Conservation (phyloP, 2,888 invertebrate genomes). For the Agonum fuliginosum region DNA sequence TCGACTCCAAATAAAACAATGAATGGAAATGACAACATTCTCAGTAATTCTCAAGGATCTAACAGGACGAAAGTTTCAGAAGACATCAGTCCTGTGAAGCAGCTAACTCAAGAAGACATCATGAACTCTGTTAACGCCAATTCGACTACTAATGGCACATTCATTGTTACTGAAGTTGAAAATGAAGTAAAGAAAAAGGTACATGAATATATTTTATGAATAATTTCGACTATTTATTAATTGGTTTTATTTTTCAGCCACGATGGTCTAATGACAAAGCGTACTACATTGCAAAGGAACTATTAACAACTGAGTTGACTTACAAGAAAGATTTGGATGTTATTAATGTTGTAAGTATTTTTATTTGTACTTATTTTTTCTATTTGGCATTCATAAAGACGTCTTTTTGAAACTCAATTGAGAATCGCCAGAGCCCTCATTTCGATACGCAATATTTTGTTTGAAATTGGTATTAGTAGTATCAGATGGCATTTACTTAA, state of each 20-base stretch:
- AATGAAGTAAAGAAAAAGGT: slow-evolving; percentile 71
- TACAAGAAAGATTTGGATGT: slow-evolving; percentile 96
- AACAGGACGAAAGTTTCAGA: slow-evolving; percentile 68
- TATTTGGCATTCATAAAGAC: no score
- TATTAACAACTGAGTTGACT: slow-evolving; percentile 96
- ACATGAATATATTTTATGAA: neutral
- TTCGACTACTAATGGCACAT: slow-evolving; percentile 67
- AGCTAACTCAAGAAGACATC: slow-evolving; percentile 69
- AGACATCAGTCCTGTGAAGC: slow-evolving; percentile 67
- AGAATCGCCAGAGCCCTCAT: no score
- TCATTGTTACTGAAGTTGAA: slow-evolving; percentile 72
- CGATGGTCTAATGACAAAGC: slow-evolving; percentile 81
- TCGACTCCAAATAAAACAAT: slow-evolving; percentile 72
- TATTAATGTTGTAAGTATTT: slow-evolving; percentile 84
- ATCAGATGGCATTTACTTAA: no score
- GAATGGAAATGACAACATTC: slow-evolving; percentile 69
- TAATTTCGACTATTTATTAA: slow-evolving; percentile 51
- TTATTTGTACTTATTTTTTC: no score
- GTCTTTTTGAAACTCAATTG: no score
- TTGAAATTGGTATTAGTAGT: no score
- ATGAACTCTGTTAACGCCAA: slow-evolving; percentile 71
- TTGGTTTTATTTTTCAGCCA: slow-evolving; percentile 70
- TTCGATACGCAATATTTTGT: no score
- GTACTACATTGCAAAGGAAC: slow-evolving; percentile 92
- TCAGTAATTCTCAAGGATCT: slow-evolving; percentile 72